These are phyloP conservation scores for Hylaeus volcanicus DNA, from an alignment of 1,140 invertebrate species.

Conservation along the genomic window DNA sequence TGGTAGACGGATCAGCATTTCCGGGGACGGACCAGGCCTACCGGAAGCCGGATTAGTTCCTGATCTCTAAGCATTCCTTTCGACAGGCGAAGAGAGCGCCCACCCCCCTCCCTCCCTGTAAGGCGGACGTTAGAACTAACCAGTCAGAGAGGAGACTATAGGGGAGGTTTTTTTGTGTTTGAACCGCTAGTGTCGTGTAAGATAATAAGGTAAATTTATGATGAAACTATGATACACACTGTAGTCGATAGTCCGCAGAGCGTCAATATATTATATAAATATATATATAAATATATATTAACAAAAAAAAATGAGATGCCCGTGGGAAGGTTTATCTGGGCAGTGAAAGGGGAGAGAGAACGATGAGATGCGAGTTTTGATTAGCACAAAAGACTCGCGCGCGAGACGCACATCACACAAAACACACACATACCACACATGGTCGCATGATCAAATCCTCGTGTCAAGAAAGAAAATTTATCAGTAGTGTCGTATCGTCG, in stretches of 20 bases:
- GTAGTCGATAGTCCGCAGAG: slow-evolving; percentile 36
- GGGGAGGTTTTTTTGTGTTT: slow-evolving; percentile 36
- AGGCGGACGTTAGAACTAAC: slow-evolving; percentile 32
- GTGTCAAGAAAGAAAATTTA: slow-evolving; percentile 18
- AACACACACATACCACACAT: neutral
- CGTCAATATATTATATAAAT: slow-evolving; percentile 32
- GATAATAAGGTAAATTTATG: slow-evolving; percentile 25
- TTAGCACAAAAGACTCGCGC: neutral
- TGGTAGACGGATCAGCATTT: slow-evolving; percentile 20
- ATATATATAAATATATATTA: slow-evolving; percentile 19
- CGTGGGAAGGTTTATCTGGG: neutral
- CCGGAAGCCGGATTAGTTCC: slow-evolving; percentile 49
- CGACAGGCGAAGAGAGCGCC: slow-evolving; percentile 5
- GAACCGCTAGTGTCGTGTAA: slow-evolving; percentile 38
- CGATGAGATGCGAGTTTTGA: neutral
- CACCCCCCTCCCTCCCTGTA: slow-evolving; percentile 4
- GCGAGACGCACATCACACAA: neutral
- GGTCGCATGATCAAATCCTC: slow-evolving; percentile 9
- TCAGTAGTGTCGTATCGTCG: slow-evolving; percentile 44
- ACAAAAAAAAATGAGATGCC: neutral
- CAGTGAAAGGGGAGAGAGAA: slow-evolving; percentile 20
- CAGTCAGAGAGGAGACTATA: neutral
- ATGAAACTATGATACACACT: slow-evolving; percentile 28
- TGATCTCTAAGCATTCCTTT: slow-evolving; percentile 63
- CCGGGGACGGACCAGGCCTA: neutral